Conservation (phyloP, 1,140 invertebrate species). For the Sycobia sp. region DNA sequence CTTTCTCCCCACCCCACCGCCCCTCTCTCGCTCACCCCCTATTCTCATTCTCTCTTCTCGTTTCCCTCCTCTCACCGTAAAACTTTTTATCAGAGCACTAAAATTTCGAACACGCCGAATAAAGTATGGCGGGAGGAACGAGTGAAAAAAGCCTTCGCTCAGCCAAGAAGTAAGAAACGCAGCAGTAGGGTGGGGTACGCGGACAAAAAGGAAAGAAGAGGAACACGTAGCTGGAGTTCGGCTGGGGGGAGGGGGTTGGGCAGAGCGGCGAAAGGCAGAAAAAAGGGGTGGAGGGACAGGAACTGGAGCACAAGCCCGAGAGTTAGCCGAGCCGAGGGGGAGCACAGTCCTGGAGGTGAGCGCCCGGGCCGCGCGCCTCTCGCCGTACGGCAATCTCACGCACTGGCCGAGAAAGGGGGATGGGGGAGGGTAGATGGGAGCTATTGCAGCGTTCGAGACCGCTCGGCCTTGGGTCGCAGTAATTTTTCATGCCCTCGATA, state of each 20-base stretch:
- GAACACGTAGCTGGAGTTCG: too few species aligned
- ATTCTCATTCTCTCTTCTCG: too few species aligned
- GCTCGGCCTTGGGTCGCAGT: too few species aligned
- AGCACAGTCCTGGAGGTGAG: background rate
- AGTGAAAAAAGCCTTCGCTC: background rate
- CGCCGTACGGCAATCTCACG: background rate
- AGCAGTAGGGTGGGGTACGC: too few species aligned
- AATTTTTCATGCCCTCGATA: constrained; percentile 23
- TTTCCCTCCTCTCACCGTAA: background rate
- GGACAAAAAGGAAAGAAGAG: too few species aligned
- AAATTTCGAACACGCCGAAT: constrained; percentile 29
- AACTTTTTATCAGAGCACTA: constrained; percentile 32
- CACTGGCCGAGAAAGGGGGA: too few species aligned
- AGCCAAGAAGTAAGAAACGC: constrained; percentile 17
- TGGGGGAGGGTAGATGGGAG: too few species aligned
- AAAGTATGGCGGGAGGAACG: background rate
- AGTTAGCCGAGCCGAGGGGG: constrained; percentile 14
- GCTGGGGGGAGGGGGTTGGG: too few species aligned
- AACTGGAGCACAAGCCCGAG: constrained; percentile 20
- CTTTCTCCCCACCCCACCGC: background rate
- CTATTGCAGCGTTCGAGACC: too few species aligned
- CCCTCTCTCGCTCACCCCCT: background rate
- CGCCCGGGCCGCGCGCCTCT: background rate
- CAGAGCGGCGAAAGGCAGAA: background rate
- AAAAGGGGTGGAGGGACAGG: background rate